phyloP scores from a whole-genome alignment of 1,140 invertebrate species.

The Harlomillsia oculata region DNA sequence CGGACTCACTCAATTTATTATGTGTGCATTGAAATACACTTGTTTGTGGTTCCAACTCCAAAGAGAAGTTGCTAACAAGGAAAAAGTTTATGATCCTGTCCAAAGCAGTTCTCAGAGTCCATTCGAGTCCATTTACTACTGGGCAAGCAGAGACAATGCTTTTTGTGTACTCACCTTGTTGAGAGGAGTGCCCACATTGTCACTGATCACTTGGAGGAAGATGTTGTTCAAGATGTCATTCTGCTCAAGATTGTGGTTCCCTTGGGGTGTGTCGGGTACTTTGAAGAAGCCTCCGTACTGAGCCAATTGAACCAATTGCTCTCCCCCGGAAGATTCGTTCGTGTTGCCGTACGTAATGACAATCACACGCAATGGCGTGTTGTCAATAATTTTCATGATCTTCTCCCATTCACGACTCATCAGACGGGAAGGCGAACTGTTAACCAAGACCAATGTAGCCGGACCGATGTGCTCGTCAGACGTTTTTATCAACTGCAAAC shows the following conservation, averaged over 20 bases:
- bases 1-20: too few relatives aligned
- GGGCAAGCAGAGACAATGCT: neutral
- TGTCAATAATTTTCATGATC: constrained; percentile 31
- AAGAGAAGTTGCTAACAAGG: too few relatives aligned
- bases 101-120: constrained; percentile 1
- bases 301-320: constrained; percentile 21
- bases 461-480: constrained; percentile 28
- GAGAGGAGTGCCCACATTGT: constrained; percentile 30
- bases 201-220: constrained; percentile 31
- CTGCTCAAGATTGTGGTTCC: constrained; percentile 30
- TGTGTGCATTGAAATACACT: too few relatives aligned
- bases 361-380: constrained; percentile 27
- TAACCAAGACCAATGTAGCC: constrained; percentile 30
- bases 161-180: constrained; percentile 26
- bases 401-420: constrained; percentile 28
- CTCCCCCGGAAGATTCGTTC: constrained; percentile 20
- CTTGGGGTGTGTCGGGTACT: constrained; percentile 21
- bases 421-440: constrained; percentile 27
- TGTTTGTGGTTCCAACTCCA: too few relatives aligned
- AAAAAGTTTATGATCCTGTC: constrained; percentile 5
- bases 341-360: constrained; percentile 30
- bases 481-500: constrained; percentile 29
- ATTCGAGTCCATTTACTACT: neutral
- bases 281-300: constrained; percentile 28
- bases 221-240: constrained; percentile 33